Evolutionary conservation across 2,888 invertebrate genomes (phyloP).

Genomic region (Diabrotica balteata): DNA sequence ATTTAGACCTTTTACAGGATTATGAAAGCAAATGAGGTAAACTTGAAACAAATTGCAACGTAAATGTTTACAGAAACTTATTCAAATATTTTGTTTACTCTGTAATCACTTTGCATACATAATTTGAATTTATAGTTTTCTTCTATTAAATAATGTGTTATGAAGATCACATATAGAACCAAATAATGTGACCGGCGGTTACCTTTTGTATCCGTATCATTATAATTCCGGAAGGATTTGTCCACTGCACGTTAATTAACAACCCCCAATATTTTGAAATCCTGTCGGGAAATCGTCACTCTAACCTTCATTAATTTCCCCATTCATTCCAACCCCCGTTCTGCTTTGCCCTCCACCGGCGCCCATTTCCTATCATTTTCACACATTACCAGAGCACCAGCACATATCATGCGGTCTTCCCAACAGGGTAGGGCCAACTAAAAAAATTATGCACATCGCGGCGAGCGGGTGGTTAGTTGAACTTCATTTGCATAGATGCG

Average conservation of each 20-base stretch:
- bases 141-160: too few species aligned
- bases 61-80: too few species aligned
- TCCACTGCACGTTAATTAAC: slow-evolving; percentile 3
- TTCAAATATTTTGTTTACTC: too few species aligned
- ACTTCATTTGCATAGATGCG: slow-evolving; percentile 25
- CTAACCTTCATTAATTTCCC: slow-evolving; percentile 9
- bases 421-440: neutral
- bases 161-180: too few species aligned
- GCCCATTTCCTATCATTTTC: slow-evolving; percentile 13
- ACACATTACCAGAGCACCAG: slow-evolving; percentile 1
- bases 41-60: too few species aligned
- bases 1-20: too few species aligned
- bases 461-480: neutral
- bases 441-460: slow-evolving; percentile 8
- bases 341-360: neutral
- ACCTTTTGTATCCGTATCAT: too few species aligned
- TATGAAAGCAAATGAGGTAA: too few species aligned
- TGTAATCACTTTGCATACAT: too few species aligned
- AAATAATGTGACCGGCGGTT: too few species aligned
- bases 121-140: too few species aligned
- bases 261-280: slow-evolving; percentile 10
- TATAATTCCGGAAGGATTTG: neutral
- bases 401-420: slow-evolving; percentile 1
- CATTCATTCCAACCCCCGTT: neutral
- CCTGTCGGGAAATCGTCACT: slow-evolving; percentile 14